Evolutionary conservation across 2,113 vertebrate genomes (phyloP).

Genomic region (Colinus virginianus): DNA sequence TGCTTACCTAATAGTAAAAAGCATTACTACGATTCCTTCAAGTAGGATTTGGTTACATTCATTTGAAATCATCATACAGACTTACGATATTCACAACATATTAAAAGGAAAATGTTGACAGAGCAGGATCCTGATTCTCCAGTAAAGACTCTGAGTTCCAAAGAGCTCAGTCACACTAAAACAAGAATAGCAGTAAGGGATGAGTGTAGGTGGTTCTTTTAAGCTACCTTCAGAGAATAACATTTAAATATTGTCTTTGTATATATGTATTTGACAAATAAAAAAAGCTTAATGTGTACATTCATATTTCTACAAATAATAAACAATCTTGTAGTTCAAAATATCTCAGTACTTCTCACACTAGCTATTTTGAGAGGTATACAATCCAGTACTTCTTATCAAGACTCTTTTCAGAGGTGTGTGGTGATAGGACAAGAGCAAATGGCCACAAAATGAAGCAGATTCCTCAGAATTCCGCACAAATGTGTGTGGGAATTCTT

Average conservation of each 20-base stretch:
- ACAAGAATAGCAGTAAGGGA: background rate
- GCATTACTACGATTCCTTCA: background rate
- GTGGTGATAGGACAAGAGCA: too few relatives aligned
- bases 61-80: background rate
- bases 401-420: too few relatives aligned
- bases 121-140: background rate
- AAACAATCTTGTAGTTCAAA: background rate
- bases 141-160: background rate
- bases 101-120: background rate
- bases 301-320: background rate
- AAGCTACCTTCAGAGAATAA: background rate
- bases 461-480: too few relatives aligned
- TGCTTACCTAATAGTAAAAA: background rate
- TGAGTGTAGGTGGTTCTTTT: slow-evolving; percentile 40
- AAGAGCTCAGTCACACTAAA: background rate
- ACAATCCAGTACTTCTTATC: background rate
- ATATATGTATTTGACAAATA: background rate
- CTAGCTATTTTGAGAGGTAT: background rate
- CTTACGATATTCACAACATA: background rate
- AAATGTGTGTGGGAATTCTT: too few relatives aligned
- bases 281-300: background rate
- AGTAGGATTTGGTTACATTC: background rate
- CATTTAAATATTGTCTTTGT: background rate
- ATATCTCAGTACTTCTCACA: background rate
- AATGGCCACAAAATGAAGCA: too few relatives aligned